Percentiles rank a stretch among this genome's conserved stretches.
phyloP scores from a whole-genome alignment of 2,888 invertebrate genomes.

The Drosophila imparisetae region DNA sequence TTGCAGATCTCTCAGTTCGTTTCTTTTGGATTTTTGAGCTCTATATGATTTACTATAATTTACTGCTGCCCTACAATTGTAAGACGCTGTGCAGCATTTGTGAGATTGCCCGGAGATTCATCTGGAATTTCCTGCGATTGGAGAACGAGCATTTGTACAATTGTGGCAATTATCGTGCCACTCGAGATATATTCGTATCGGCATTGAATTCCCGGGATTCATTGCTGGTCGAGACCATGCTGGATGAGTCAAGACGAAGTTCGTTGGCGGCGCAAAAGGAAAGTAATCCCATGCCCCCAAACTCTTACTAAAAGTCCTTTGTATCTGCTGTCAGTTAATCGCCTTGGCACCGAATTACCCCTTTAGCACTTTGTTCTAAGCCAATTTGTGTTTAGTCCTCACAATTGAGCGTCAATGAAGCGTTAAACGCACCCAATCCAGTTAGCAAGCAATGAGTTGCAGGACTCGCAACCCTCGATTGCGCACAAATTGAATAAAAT shows the following conservation, averaged over 20 bases:
- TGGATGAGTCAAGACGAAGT: slow-evolving; percentile 89
- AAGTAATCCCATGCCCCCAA: too few species aligned
- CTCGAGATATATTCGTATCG: slow-evolving; percentile 96
- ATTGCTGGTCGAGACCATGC: slow-evolving; percentile 92
- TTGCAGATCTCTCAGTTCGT: slow-evolving; percentile 95
- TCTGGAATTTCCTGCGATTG: slow-evolving; percentile 99
- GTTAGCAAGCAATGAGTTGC: neutral
- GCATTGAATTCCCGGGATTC: slow-evolving; percentile 94
- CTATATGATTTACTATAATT: slow-evolving; percentile 89
- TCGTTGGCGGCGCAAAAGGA: neutral
- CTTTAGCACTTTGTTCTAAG: slow-evolving; percentile 13
- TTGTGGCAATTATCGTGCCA: slow-evolving; percentile 98
- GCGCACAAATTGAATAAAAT: slow-evolving; percentile 74
- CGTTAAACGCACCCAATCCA: slow-evolving; percentile 25
- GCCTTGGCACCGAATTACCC: slow-evolving; percentile 13
- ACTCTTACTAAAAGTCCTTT: neutral
- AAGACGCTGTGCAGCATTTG: slow-evolving; percentile 90
- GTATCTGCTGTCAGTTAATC: slow-evolving; percentile 2
- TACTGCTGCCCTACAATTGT: slow-evolving; percentile 90
- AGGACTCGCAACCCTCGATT: slow-evolving; percentile 8
- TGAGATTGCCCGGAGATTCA: slow-evolving; percentile 94
- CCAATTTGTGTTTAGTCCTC: slow-evolving; percentile 9
- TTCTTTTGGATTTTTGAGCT: slow-evolving; percentile 96
- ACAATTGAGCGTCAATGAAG: slow-evolving; percentile 67
- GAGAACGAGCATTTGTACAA: slow-evolving; percentile 99